Conservation (phyloP, 2,888 invertebrate species). For the Aphidoletes aphidimyza region DNA sequence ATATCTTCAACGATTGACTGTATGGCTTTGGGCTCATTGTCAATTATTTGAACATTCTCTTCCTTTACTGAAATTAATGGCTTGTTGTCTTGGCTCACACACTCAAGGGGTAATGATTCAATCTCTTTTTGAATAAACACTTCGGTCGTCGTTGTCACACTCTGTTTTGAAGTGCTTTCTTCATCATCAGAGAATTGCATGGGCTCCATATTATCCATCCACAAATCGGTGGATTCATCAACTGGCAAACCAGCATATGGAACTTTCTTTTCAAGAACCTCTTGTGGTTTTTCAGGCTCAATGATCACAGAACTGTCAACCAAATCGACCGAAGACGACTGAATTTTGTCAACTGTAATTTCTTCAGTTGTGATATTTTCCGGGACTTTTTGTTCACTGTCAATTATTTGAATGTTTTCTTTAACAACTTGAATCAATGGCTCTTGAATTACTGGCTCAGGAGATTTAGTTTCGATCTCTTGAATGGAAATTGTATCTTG, state of each 20-base stretch:
- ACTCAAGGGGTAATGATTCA: neutral
- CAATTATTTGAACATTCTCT: neutral
- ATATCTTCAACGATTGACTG: neutral
- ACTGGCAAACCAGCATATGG: slow-evolving; percentile 62
- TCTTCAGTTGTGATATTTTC: too few relatives aligned
- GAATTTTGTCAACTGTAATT: neutral
- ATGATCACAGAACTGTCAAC: neutral
- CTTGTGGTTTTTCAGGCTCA: neutral
- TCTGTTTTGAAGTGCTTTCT: slow-evolving; percentile 54
- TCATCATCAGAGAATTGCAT: slow-evolving; percentile 64
- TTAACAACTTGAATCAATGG: too few relatives aligned
- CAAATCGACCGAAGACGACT: neutral
- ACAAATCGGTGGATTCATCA: slow-evolving; percentile 61
- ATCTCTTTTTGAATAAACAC: neutral
- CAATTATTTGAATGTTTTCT: too few relatives aligned
- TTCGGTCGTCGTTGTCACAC: neutral
- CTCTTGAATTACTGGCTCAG: too few relatives aligned
- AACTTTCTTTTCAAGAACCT: neutral
- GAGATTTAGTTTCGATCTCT: too few relatives aligned
- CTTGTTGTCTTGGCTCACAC: neutral
- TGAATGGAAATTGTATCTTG: too few relatives aligned
- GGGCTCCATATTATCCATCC: slow-evolving; percentile 65
- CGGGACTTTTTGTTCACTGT: too few relatives aligned
- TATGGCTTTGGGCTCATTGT: neutral
- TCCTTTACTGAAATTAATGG: neutral